These are phyloP conservation scores for Drosophila elegans DNA, from an alignment of 1,140 invertebrate species.

Conservation along the genomic window DNA sequence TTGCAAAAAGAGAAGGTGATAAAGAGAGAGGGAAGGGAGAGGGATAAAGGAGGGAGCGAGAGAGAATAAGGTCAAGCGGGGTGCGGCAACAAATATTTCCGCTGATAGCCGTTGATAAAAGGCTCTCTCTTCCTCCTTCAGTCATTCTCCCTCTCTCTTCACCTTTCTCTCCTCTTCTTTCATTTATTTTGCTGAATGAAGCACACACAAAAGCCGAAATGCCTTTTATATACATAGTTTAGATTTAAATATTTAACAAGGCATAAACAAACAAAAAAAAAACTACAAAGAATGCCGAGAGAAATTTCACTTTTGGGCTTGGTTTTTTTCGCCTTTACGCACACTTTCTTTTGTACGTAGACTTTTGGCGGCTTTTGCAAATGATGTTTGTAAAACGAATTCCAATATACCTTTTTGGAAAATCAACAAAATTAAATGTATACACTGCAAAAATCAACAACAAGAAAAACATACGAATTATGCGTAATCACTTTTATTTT, in stretches of 20 bases:
- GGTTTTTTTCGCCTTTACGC: conserved; percentile 56
- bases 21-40: conserved; percentile 8
- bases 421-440: conserved; percentile 34
- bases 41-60: conserved; percentile 13
- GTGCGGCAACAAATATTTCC: conserved; percentile 77
- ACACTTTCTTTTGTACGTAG: conserved; percentile 59
- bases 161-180: not conserved
- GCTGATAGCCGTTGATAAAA: conserved; percentile 77
- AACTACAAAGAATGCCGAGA: conserved; percentile 34
- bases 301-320: conserved; percentile 77
- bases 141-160: not conserved
- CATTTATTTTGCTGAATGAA: conserved; percentile 37
- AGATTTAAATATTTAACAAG: conserved; percentile 64
- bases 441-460: conserved; percentile 29
- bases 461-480: conserved; percentile 30
- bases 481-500: conserved; percentile 70
- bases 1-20: conserved; percentile 27
- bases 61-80: conserved; percentile 78
- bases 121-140: conserved; percentile 7
- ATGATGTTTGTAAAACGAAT: conserved; percentile 53
- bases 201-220: conserved; percentile 25
- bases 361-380: conserved; percentile 73
- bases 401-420: conserved; percentile 10
- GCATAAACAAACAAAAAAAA: conserved; percentile 12
- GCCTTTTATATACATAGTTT: conserved; percentile 26